Evolutionary conservation across 2,888 invertebrate genomes (phyloP), one percentile per base, ranked within the genome.

Genomic region (Alloscopus bannaensis): DNA sequence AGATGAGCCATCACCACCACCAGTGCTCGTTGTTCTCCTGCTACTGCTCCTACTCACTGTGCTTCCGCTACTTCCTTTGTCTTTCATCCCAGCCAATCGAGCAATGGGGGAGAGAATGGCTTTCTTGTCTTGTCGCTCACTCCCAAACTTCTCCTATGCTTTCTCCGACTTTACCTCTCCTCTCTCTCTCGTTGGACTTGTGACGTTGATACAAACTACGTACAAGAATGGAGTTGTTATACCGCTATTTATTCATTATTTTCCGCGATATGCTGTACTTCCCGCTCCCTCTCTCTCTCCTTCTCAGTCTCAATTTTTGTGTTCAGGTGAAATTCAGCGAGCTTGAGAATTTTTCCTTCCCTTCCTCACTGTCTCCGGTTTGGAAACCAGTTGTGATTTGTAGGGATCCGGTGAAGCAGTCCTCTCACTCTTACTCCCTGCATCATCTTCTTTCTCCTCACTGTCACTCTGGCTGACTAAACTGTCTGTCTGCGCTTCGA

Each of bases 41-140:
- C 50, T 72, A 28, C 18, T 52, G 11, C 1, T 47, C 16, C 28
- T 26, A 18, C 29, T 47, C 20, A 4, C 22, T 31, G 2, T 42
- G 16, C 52, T 52, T 6, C 36, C 70, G 68, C 70, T 72, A 31
- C 55, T 73, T 69, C 73, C 80, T 64, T 73, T 80, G 73, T 73
- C 73, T 69, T 40, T 69, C 73, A 79, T 72, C 26, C 71, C 72
- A 73, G 69, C 73, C 80, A 80, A 79, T 79, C 70, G 73, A 72
- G 57, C 52, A 59, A 52, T 50, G 52, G 40, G n/a, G 26, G 22
- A 29, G 24, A 57, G 55, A 65, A 24, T 45, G 16, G 22, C 2
- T 52, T 24, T 26, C n/a, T 73, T 59, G 57, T 42, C 59, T 69
- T n/a, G n/a, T 47, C 52, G 24, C 28, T 8, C 40, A 24, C n/a